Evolutionary conservation across 2,113 vertebrate genomes (phyloP).

Genomic region (Tychaedon coryphoeus): DNA sequence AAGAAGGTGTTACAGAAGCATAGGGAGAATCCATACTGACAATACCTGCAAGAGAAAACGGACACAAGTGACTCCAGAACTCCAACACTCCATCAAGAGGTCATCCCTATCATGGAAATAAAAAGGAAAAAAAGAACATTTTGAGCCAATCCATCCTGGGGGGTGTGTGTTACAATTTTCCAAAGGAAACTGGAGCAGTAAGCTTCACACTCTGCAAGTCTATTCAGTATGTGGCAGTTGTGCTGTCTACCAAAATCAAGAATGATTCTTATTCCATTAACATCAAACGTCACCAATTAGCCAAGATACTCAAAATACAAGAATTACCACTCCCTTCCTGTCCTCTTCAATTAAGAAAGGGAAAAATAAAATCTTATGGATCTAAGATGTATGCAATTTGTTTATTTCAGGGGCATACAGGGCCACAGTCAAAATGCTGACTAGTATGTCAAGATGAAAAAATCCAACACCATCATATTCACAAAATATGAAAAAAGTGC

Average conservation of each 20-base stretch:
- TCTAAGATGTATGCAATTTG: not conserved
- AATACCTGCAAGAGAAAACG: slow-evolving; percentile 72
- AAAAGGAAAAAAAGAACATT: not conserved
- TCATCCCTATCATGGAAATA: accelerated
- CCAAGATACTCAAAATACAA: not conserved
- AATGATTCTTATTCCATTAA: not conserved
- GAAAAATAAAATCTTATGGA: not conserved
- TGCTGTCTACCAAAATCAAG: too few relatives aligned
- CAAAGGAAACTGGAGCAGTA: not conserved
- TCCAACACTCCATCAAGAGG: not conserved
- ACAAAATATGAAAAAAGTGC: accelerated
- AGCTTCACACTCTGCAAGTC: not conserved
- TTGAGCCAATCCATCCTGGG: accelerated
- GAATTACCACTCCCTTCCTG: not conserved
- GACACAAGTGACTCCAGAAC: not conserved
- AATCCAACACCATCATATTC: not conserved
- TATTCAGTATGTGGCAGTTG: not conserved
- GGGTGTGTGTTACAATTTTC: accelerated
- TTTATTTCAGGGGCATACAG: too few relatives aligned
- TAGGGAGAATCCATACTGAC: slow-evolving; percentile 84
- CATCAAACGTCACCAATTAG: too few relatives aligned
- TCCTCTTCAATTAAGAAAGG: not conserved
- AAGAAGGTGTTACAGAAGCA: slow-evolving; percentile 80
- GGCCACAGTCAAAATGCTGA: accelerated
- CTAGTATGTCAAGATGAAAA: accelerated